Conservation (phyloP, 1,140 invertebrate genomes). For the Hylyphantes graminicola region DNA sequence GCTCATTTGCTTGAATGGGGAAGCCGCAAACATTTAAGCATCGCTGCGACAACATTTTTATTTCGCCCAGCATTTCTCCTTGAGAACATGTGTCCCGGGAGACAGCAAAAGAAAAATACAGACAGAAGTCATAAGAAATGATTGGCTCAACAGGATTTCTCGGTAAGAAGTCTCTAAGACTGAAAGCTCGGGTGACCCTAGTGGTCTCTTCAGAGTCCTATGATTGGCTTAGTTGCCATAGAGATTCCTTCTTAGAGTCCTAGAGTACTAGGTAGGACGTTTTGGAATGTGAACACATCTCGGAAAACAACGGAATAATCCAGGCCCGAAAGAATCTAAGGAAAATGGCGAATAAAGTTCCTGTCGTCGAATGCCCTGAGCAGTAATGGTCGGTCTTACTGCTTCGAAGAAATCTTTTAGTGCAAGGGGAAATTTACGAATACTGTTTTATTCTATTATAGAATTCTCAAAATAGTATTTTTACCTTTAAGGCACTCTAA, state of each 20-base stretch:
- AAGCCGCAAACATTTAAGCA: no score
- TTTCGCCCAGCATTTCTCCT: not conserved
- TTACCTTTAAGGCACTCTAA: not conserved
- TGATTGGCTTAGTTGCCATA: conserved; percentile 60
- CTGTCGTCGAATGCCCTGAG: conserved; percentile 8
- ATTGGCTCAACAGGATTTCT: conserved; percentile 57
- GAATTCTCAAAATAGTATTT: not conserved
- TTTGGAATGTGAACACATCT: conserved; percentile 47
- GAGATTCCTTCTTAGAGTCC: conserved; percentile 48
- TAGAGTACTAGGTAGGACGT: conserved; percentile 35
- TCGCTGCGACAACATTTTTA: no score
- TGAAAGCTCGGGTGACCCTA: conserved; percentile 57
- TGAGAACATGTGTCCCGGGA: conserved; percentile 16
- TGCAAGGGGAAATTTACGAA: not conserved
- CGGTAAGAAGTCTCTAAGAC: conserved; percentile 45
- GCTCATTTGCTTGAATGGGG: no score
- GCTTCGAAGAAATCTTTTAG: conserved; percentile 18
- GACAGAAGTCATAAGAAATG: conserved; percentile 56
- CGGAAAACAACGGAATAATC: conserved; percentile 36
- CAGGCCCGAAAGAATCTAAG: not conserved
- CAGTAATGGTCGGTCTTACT: conserved; percentile 16
- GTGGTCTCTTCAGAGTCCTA: conserved; percentile 34
- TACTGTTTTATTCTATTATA: not conserved
- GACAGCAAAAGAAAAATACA: conserved; percentile 1
- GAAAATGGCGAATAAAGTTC: conserved; percentile 29